Percentiles rank a stretch among this genome's conserved stretches.
phyloP scores from a whole-genome alignment of 2,888 invertebrate species.

The Drosophila ustulata region DNA sequence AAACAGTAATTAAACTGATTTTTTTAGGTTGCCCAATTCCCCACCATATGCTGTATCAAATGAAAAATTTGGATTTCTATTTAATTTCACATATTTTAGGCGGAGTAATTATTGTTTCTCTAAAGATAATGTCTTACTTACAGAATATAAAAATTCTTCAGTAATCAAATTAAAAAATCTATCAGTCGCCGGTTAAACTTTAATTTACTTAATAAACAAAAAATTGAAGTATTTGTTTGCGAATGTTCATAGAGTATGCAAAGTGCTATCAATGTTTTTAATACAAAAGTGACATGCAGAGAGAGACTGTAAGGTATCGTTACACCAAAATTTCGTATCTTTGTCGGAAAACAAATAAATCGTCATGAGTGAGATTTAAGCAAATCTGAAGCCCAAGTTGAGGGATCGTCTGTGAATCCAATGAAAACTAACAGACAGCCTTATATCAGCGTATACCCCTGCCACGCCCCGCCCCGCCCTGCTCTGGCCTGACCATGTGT shows the following conservation, averaged over 20 bases:
- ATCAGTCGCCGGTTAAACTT: no score
- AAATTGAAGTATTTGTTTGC: not conserved
- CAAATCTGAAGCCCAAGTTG: conserved; percentile 5
- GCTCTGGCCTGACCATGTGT: conserved; percentile 4
- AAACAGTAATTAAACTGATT: no score
- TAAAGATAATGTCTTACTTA: no score
- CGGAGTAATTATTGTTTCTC: no score
- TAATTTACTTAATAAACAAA: no score
- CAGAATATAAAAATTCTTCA: no score
- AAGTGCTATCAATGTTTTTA: not conserved
- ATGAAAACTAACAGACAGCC: conserved; percentile 35
- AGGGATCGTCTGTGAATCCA: not conserved
- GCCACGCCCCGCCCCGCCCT: not conserved
- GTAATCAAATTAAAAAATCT: no score
- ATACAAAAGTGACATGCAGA: not conserved
- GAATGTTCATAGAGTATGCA: not conserved
- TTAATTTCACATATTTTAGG: no score
- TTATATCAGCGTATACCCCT: not conserved
- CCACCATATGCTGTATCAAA: no score
- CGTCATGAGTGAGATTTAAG: conserved; percentile 4
- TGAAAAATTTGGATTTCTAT: no score
- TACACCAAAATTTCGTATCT: not conserved
- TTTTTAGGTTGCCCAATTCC: no score
- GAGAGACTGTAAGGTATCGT: not conserved
- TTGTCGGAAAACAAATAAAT: not conserved